Base-by-base conservation (phyloP, 2,113 vertebrate genomes). In the Lophura nycthemera region DNA sequence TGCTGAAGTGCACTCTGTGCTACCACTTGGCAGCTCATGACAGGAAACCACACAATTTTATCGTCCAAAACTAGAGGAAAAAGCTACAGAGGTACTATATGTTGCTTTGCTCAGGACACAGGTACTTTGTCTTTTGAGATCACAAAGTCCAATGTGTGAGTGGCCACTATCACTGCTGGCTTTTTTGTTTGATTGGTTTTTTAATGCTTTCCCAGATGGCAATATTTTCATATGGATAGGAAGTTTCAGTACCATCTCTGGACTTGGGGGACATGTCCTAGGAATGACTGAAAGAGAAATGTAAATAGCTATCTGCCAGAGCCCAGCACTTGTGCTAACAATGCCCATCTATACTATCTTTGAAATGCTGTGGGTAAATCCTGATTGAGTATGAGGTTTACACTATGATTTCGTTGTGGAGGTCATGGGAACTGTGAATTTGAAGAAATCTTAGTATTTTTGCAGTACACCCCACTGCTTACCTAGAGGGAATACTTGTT, bases 371-470 rank as follows among this genome's bases (percentile, higher is more conserved):
- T 52, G 18, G n/a, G 27, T 45, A 93, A 89, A 73, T 43, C 19
- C 4, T 30, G 38, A n/a, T 88, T 70, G 60, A 20, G 13, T 29
- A 2, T 42, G 56, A 74, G 16, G 24, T 61, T 76, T 73, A 8
- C 7, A 6, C 27, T 48, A 45, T 1, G 1, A 7, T 40, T 94
- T 92, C 54, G 4, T 38, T 40, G 8, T 8, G 34, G 10, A 32
- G 10, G 30, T 69, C 43, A 8, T 10, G 11, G 81, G 54, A 82
- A 30, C 20, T 48, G 65, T 6, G 48, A 75, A 43, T 65, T 16
- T 75, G 43, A 69, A 79, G 52, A 83, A 76, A 85, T 14, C 19
- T 72, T 43, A 13, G 34, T 34, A 27, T 65, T 82, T 93, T 57
- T 85, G 3, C 45, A 16, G 9, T 19, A 48, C 3, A 12, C 7